Base-by-base conservation (phyloP, 1,140 invertebrate genomes). In the Phymastichus coffea region DNA sequence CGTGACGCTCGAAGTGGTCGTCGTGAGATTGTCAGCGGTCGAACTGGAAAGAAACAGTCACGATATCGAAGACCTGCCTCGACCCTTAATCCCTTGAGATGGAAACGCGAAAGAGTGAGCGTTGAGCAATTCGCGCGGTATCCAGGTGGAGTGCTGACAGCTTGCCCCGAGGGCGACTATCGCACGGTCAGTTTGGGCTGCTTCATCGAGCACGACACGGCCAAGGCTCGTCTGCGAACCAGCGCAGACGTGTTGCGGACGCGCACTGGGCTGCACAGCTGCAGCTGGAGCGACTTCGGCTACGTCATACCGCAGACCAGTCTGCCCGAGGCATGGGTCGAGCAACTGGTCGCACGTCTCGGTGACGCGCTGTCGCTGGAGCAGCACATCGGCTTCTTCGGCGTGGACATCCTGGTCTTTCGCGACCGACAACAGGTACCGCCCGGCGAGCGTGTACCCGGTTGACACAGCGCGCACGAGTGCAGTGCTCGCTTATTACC, bases 151-250 rank as follows among this genome's bases (percentile, higher is more conserved):
- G 53, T 69, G 19, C 22, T 69, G 14, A 64, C 57, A 25, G 48
- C 37, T 2, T 67, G 53, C 25, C 59, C 65, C 15, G 3, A 40
- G 8, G 4, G 14, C 3, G n/a, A 54, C 2, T 61, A 57, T 25
- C 22, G 43, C 3, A 54, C 61, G 23, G 47, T 69, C 2, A 67
- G 65, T 40, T 17, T 69, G 15, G 67, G 65, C 9, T 37, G 63
- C 15, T 67, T 69, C 17, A 57, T 66, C 26, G 67, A 69, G 46
- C 61, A 69, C 49, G 67, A 67, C 51, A 64, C 55, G 22, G 66
- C 66, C 6, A 14, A 47, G 17, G 46, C 63, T 0, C 8, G 48
- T 12, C 23, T 69, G 7, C 33, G 48, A 3, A 43, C 38, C 9
- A 33, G 61, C 2, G 66, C 63, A 0, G 67, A 69, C 46, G 62